phyloP scores from a whole-genome alignment of 2,888 invertebrate species.

The Stegana nigrithorax region DNA sequence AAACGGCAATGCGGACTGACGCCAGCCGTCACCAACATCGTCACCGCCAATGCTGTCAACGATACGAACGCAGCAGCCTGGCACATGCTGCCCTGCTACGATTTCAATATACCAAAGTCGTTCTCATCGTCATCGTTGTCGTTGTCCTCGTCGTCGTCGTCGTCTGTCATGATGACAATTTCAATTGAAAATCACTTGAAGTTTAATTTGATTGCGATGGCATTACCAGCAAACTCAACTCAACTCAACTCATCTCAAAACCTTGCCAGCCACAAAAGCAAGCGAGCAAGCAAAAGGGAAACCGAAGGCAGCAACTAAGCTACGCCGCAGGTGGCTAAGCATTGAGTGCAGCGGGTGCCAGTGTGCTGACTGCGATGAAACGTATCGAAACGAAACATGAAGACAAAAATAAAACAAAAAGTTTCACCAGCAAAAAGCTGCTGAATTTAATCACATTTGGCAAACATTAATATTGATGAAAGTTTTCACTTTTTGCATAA shows the following conservation, averaged over 20 bases:
- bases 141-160: constrained; percentile 7
- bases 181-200: constrained; percentile 61
- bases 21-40: not conserved
- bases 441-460: constrained; percentile 54
- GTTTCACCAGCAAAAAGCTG: not conserved
- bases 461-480: constrained; percentile 53
- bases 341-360: no score
- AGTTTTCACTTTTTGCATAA: constrained; percentile 48
- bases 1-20: not conserved
- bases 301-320: no score
- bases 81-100: no score
- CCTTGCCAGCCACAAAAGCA: no score
- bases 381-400: not conserved
- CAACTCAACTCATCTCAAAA: not conserved
- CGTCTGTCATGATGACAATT: constrained; percentile 43
- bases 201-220: constrained; percentile 55
- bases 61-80: no score
- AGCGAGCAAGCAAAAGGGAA: no score
- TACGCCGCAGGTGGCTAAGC: no score
- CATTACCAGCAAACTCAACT: constrained; percentile 7
- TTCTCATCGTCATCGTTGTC: no score
- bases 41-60: no score
- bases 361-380: no score
- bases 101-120: no score
- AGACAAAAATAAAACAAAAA: not conserved